Percentiles rank a stretch among this genome's conserved stretches.
phyloP scores from a whole-genome alignment of 1,140 invertebrate species.

The roundworm (Caenorhabditis elegans) region DNA sequence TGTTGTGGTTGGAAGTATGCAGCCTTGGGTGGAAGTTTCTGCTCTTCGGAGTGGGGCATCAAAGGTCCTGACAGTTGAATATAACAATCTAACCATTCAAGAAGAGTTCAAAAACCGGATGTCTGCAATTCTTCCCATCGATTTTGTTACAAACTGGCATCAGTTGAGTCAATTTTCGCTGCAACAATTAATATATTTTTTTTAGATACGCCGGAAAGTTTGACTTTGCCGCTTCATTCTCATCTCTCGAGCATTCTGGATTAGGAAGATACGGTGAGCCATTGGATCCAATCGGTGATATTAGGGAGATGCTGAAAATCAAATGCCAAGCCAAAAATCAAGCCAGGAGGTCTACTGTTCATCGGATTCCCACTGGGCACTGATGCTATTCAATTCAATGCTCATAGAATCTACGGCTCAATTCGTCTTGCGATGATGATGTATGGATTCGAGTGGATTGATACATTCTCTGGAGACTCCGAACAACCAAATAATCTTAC shows the following conservation, averaged over 20 bases:
- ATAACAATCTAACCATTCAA: not conserved
- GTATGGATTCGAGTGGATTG: not conserved
- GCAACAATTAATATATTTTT: not conserved
- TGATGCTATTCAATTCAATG: conserved; percentile 13
- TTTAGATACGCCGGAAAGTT: conserved; percentile 4
- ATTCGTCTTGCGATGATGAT: conserved; percentile 18
- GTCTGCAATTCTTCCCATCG: not conserved
- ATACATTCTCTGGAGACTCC: not conserved
- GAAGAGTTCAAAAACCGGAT: not conserved
- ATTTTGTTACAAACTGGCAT: conserved; percentile 8
- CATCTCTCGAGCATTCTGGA: conserved; percentile 28
- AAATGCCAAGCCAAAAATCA: conserved; percentile 32
- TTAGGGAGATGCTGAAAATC: conserved; percentile 12
- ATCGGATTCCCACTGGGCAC: conserved; percentile 1
- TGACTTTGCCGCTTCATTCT: conserved; percentile 33
- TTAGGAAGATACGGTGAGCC: conserved; percentile 31
- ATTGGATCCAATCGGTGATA: conserved; percentile 30
- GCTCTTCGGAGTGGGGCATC: not conserved
- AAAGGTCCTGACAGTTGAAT: not conserved
- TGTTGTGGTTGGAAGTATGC: conserved; percentile 22
- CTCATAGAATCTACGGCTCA: conserved; percentile 26
- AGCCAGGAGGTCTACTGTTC: conserved; percentile 29
- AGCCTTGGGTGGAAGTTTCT: conserved; percentile 30
- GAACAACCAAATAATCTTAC: not conserved
- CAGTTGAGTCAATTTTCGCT: too few relatives aligned